These are phyloP conservation scores for Misgurnus anguillicaudatus DNA, from an alignment of 2,113 vertebrate genomes.

Conservation along the genomic window DNA sequence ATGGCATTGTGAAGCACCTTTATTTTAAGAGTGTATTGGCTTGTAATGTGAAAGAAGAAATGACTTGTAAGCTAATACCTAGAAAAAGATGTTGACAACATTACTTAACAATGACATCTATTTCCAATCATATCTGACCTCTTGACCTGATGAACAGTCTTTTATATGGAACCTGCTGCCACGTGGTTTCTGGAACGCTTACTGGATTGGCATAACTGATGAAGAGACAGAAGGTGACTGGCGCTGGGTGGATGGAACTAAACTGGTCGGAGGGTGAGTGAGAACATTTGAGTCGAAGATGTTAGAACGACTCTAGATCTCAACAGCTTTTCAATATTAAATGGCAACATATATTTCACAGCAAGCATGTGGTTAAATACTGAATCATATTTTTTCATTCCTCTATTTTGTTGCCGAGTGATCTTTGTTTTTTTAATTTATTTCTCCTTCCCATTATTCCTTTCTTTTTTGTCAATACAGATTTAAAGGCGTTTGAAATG, in stretches of 20 bases:
- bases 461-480: conserved; percentile 27
- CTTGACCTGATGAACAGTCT: conserved; percentile 54
- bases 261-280: conserved; percentile 63
- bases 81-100: neutral
- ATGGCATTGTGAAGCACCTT: too few relatives aligned
- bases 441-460: conserved; percentile 52
- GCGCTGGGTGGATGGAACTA: conserved; percentile 72
- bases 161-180: conserved; percentile 71
- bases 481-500: too few relatives aligned
- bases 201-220: conserved; percentile 73
- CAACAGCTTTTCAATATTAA: too few relatives aligned
- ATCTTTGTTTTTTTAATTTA: neutral
- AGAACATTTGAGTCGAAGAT: neutral
- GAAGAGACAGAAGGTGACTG: conserved; percentile 63
- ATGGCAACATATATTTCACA: neutral
- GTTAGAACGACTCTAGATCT: too few relatives aligned
- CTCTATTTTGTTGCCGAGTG: neutral
- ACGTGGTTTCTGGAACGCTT: conserved; percentile 71
- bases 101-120: neutral
- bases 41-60: too few relatives aligned
- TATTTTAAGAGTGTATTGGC: too few relatives aligned
- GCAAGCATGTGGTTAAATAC: neutral
- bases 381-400: neutral
- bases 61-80: too few relatives aligned
- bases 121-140: neutral